Evolutionary conservation across 2,797 vertebrate species (phyloP).

Genomic region (Gymnothorax reevesii): DNA sequence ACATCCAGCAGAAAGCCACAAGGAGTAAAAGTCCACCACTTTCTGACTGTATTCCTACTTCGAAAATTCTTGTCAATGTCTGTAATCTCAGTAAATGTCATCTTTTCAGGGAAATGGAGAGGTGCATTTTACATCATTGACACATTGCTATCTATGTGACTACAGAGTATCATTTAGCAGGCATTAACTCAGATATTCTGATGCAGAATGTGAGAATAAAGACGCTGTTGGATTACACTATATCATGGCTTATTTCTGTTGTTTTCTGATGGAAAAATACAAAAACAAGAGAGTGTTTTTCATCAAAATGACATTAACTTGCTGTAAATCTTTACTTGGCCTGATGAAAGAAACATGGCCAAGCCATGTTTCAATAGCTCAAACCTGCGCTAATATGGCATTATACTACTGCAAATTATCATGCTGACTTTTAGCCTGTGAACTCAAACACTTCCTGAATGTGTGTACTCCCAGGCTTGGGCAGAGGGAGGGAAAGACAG

Average conservation of each 20-base stretch:
- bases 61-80: background rate
- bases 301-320: background rate
- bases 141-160: background rate
- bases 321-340: background rate
- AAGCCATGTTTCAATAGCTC: background rate
- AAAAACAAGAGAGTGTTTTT: background rate
- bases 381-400: background rate
- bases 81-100: slow-evolving; percentile 7
- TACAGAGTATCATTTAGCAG: background rate
- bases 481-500: background rate
- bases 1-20: background rate
- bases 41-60: background rate
- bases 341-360: background rate
- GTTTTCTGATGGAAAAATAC: background rate
- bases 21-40: background rate
- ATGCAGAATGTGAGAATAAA: background rate
- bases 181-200: background rate
- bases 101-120: slow-evolving; percentile 1
- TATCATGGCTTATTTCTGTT: background rate
- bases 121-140: background rate
- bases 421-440: background rate
- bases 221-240: background rate
- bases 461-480: background rate
- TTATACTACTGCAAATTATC: background rate
- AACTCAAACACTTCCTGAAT: background rate